These are phyloP conservation scores for Tiliqua scincoides DNA, from an alignment of 2,113 vertebrate genomes.

Conservation along the genomic window DNA sequence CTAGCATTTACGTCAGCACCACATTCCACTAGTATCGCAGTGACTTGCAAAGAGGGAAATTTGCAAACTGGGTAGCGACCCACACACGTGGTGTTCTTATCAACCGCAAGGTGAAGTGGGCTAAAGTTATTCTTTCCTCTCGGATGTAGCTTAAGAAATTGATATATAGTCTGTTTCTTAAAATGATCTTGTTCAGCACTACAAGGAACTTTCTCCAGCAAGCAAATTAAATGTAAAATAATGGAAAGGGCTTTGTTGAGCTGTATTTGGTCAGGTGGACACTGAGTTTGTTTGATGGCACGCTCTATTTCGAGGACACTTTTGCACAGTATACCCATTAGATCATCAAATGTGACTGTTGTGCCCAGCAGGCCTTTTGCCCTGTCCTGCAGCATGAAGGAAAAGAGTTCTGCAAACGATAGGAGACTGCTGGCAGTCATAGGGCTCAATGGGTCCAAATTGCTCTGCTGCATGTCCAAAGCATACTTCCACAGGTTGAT, in stretches of 20 bases:
- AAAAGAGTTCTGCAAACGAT: conserved; percentile 98
- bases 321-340: conserved; percentile 96
- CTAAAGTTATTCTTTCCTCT: conserved; percentile 96
- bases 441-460: conserved; percentile 94
- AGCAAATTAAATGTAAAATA: conserved; percentile 97
- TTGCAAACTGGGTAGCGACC: conserved; percentile 98
- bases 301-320: conserved; percentile 97
- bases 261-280: conserved; percentile 88
- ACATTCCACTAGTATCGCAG: conserved; percentile 94
- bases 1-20: conserved; percentile 93
- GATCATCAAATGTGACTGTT: conserved; percentile 94
- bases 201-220: conserved; percentile 96
- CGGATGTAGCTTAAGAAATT: conserved; percentile 94
- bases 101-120: conserved; percentile 95
- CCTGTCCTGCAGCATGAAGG: conserved; percentile 98
- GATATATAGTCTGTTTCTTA: conserved; percentile 98
- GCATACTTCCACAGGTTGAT: conserved; percentile 98
- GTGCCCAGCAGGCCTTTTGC: conserved; percentile 96
- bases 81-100: conserved; percentile 95
- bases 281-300: conserved; percentile 85
- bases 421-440: conserved; percentile 98
- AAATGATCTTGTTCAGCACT: conserved; percentile 93
- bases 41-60: conserved; percentile 95
- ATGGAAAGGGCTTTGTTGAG: conserved; percentile 97
- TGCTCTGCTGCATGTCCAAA: conserved; percentile 97